Evolutionary conservation across 2,113 vertebrate species (phyloP).

Genomic region (Bufo bufo): DNA sequence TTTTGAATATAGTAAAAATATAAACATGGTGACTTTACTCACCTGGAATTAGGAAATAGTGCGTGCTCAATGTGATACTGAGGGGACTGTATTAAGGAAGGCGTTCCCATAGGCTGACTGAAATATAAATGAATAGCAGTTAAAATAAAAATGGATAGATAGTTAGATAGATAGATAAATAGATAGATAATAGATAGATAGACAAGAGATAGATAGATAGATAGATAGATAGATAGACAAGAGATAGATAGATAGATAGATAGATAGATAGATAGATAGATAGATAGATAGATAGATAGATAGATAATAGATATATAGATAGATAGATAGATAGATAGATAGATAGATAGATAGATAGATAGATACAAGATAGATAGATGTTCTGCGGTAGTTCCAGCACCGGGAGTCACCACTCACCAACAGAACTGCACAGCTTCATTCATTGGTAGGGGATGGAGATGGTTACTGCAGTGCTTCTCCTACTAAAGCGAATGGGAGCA

Average conservation of each 20-base stretch:
- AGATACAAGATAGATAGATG: not conserved
- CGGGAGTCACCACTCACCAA: too few relatives aligned
- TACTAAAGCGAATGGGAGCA: too few relatives aligned
- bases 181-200: too few relatives aligned
- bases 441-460: too few relatives aligned
- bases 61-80: not conserved
- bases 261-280: not conserved
- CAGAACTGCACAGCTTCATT: too few relatives aligned
- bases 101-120: not conserved
- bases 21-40: not conserved
- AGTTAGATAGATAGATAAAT: not conserved
- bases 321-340: not conserved
- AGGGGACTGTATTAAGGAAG: not conserved
- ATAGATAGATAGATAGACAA: not conserved
- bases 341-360: not conserved
- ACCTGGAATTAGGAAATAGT: not conserved
- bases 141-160: not conserved
- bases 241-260: not conserved
- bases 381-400: too few relatives aligned
- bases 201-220: not conserved
- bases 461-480: too few relatives aligned
- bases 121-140: not conserved
- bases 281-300: not conserved
- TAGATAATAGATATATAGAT: too few relatives aligned
- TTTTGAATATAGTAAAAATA: not conserved